These are phyloP conservation scores for Pyrocoelia pectoralis DNA, from an alignment of 2,888 invertebrate genomes.

Conservation along the genomic window DNA sequence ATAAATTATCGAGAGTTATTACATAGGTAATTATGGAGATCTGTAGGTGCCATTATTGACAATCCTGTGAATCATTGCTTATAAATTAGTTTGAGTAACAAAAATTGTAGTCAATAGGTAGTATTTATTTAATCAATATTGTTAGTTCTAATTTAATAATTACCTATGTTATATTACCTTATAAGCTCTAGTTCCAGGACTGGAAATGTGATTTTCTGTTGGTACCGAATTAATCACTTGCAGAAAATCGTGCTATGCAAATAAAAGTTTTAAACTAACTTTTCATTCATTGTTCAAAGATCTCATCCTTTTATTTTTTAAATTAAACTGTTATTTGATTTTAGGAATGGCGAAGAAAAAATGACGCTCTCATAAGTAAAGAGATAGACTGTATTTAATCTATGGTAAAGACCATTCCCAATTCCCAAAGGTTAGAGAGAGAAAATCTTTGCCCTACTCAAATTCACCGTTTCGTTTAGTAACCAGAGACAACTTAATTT, in stretches of 20 bases:
- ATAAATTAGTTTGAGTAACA: constrained; percentile 28
- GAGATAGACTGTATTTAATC: too few species aligned
- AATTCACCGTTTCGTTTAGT: too few species aligned
- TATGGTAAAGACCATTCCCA: too few species aligned
- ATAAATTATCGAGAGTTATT: neutral
- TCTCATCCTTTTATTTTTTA: too few species aligned
- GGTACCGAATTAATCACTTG: neutral
- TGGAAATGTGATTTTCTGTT: constrained; percentile 10
- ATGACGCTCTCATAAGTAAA: too few species aligned
- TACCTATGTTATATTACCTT: neutral
- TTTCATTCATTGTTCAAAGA: neutral
- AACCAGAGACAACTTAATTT: too few species aligned
- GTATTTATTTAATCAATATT: constrained; percentile 23
- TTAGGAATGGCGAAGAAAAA: too few species aligned
- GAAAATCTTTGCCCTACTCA: too few species aligned
- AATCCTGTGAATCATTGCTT: constrained; percentile 43
- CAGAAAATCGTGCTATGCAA: neutral
- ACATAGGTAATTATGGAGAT: constrained; percentile 9
- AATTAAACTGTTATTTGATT: too few species aligned
- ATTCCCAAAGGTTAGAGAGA: too few species aligned
- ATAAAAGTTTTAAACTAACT: neutral
- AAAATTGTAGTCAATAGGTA: constrained; percentile 20
- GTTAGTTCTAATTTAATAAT: too few species aligned
- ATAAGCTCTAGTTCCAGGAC: constrained; percentile 42
- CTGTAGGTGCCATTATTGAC: constrained; percentile 24